These are phyloP conservation scores for Tapirus terrestris DNA, from an alignment of 2,113 vertebrate species.

Conservation along the genomic window DNA sequence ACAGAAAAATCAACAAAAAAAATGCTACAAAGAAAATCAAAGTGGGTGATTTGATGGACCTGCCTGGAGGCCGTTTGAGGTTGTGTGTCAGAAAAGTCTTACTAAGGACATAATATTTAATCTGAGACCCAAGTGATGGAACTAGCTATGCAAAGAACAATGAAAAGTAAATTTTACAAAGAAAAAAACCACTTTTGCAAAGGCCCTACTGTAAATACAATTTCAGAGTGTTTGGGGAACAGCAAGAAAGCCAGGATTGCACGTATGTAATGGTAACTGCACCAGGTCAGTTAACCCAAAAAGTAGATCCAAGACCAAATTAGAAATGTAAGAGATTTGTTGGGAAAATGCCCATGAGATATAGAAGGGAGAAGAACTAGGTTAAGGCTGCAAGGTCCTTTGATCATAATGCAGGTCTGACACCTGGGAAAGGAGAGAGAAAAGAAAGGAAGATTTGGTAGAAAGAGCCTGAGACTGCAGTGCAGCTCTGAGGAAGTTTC, in stretches of 20 bases:
- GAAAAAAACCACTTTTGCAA: neutral
- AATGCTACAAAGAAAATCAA: neutral
- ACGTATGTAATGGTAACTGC: accelerated
- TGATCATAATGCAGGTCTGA: neutral
- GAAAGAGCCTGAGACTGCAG: neutral
- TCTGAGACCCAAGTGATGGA: neutral
- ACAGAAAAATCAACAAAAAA: neutral
- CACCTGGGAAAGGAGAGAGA: neutral
- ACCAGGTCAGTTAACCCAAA: neutral
- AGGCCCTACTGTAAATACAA: neutral
- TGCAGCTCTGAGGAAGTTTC: neutral
- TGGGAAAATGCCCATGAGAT: neutral
- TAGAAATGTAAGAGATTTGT: neutral
- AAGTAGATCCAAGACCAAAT: neutral
- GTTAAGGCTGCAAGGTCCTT: neutral
- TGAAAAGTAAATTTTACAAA: neutral
- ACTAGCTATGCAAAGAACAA: neutral
- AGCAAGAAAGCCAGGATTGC: neutral
- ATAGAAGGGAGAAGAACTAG: neutral
- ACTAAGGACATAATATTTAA: neutral
- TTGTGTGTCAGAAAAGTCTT: neutral
- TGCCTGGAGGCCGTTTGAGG: neutral
- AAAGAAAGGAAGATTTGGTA: neutral
- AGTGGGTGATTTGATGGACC: neutral
- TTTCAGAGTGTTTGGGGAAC: neutral